Evolutionary conservation across 2,113 vertebrate species (phyloP), one percentile per base, ranked within the genome.

Genomic region (Poecile atricapillus): DNA sequence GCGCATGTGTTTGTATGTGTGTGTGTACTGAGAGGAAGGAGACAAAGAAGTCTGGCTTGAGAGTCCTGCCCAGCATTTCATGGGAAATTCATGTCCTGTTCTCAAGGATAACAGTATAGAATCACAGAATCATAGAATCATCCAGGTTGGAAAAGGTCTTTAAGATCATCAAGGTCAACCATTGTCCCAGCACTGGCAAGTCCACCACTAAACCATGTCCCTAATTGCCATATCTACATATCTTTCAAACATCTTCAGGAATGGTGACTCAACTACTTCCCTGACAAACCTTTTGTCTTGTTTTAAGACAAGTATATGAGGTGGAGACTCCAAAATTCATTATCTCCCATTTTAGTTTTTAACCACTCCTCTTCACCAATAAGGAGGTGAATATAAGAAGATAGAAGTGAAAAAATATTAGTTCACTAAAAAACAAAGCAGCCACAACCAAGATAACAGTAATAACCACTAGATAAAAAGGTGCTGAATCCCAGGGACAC

Each of bases 1-100:
- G 31, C 17, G 25, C 2, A 3, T 9, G 27, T 30, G 13, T 13
- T 7, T 31, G 4, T 31, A 3, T n/a, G 6, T 25, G 5, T 22
- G 17, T 33, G 4, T 44, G 7, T 13, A 31, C 7, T 43, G 49
- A 89, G 30, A 76, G 3, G 22, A 44, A 60, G 5, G 23, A 80
- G 4, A 9, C 27, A 86, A 93, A 94, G 41, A 53, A 55, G 6
- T 27, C 33, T 49, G 28, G 2, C 28, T 43, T 75, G 22, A 70
- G 43, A 67, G 6, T 58, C 24, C 19, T 60, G 33, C 11, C 4
- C 18, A 41, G 21, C 1, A 56, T 69, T 76, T 83, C 27, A 58
- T 7, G 25, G 28, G 55, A 73, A 89, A 60, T 65, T 65, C 4
- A 25, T 22, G 4, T 37, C 28, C 10, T 50, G 2, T 59, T 90